phyloP scores from a whole-genome alignment of 2,797 vertebrate species.

The Fringilla coelebs region DNA sequence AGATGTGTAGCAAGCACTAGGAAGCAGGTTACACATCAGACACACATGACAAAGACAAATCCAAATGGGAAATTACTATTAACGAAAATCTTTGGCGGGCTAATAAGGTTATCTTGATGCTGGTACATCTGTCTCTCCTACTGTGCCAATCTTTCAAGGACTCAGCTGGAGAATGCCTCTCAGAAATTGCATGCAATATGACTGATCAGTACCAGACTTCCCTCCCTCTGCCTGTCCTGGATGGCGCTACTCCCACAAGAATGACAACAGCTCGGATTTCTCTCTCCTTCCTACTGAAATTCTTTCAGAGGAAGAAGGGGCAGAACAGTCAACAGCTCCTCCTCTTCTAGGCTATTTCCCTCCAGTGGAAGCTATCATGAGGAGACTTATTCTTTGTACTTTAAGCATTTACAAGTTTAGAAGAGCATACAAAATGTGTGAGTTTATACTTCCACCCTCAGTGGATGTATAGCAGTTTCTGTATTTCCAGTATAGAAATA shows the following conservation, averaged over 20 bases:
- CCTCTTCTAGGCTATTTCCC: not conserved
- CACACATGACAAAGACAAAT: not conserved
- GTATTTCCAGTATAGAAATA: not conserved
- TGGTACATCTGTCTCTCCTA: not conserved
- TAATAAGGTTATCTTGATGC: conserved; percentile 19
- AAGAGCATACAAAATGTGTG: not conserved
- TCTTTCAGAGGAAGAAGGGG: not conserved
- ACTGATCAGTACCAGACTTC: not conserved
- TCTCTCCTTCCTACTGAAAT: not conserved
- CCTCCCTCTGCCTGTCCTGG: not conserved
- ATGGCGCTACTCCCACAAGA: not conserved
- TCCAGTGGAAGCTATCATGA: not conserved
- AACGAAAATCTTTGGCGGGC: not conserved
- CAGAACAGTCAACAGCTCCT: not conserved
- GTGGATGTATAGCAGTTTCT: not conserved
- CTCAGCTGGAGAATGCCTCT: not conserved
- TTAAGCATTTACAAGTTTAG: not conserved
- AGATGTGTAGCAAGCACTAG: not conserved
- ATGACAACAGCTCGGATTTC: not conserved
- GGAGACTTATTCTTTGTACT: not conserved
- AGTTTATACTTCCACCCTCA: not conserved
- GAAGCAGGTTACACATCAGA: not conserved
- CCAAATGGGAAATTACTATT: conserved; percentile 12
- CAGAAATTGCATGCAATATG: not conserved
- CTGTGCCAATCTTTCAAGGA: conserved; percentile 11